Conservation (phyloP, 2,888 invertebrate species). For the Xylocampa areola region DNA sequence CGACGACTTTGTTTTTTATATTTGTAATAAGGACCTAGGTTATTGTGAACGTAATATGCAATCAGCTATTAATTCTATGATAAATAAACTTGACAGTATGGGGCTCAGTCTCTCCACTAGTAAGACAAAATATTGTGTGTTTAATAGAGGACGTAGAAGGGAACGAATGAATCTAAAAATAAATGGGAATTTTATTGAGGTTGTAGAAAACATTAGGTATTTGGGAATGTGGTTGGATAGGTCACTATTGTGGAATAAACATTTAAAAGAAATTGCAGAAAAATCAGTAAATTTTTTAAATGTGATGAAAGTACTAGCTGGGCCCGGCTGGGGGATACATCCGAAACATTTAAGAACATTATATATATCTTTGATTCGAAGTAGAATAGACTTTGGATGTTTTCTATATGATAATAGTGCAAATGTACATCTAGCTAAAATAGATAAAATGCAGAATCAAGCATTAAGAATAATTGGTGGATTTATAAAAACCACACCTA, state of each 20-base stretch:
- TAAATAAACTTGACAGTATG: not conserved
- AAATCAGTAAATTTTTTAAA: conserved; percentile 5
- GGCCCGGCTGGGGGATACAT: conserved; percentile 1
- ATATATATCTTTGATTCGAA: conserved; percentile 2
- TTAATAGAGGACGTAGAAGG: not conserved
- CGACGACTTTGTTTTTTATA: conserved; percentile 2
- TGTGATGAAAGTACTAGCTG: not conserved
- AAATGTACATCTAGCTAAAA: not conserved
- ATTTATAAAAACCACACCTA: not conserved
- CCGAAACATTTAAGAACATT: conserved; percentile 2
- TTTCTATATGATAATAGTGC: conserved; percentile 4
- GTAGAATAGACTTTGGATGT: conserved; percentile 2
- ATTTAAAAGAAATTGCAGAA: conserved; percentile 1
- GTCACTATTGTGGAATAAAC: conserved; percentile 3
- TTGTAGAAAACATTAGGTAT: not conserved
- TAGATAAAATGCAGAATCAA: not conserved
- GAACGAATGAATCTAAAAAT: not conserved
- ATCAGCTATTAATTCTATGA: not conserved
- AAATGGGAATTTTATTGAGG: not conserved
- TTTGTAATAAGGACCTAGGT: not conserved
- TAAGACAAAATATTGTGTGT: conserved; percentile 1
- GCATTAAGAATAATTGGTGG: not conserved
- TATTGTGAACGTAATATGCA: not conserved
- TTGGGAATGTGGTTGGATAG: conserved; percentile 3
- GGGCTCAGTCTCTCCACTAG: not conserved